phyloP scores from a whole-genome alignment of 2,113 vertebrate species.

The Psittacula cyanocephala region DNA sequence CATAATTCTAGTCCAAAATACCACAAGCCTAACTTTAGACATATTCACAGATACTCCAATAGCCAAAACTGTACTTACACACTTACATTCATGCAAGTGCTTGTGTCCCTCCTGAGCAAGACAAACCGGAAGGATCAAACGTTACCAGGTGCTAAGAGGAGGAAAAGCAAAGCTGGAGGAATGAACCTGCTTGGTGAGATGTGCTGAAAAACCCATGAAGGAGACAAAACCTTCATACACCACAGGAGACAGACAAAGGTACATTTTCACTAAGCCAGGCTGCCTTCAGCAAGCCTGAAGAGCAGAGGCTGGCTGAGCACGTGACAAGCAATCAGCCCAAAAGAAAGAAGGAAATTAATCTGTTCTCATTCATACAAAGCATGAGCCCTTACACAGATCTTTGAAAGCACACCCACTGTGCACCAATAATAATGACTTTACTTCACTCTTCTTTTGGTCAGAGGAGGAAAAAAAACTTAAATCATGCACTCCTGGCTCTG shows the following conservation, averaged over 20 bases:
- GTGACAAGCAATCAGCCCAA: background rate
- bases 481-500: background rate
- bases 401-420: background rate
- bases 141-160: background rate
- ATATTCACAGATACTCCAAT: background rate
- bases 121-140: background rate
- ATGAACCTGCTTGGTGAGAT: background rate
- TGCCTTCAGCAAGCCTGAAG: background rate
- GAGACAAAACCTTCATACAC: background rate
- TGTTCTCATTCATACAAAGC: background rate
- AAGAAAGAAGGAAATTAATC: background rate
- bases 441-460: background rate
- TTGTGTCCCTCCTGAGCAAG: background rate
- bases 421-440: background rate
- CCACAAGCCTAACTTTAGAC: background rate
- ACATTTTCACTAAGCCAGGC: background rate
- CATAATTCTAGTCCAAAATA: background rate
- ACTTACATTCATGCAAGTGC: background rate
- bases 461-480: background rate
- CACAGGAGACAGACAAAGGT: background rate
- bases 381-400: background rate
- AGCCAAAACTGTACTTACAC: background rate
- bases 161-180: background rate
- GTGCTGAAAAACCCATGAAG: background rate
- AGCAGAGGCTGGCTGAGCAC: background rate